phyloP scores from a whole-genome alignment of 2,797 vertebrate species.

The Myotis planiceps region DNA sequence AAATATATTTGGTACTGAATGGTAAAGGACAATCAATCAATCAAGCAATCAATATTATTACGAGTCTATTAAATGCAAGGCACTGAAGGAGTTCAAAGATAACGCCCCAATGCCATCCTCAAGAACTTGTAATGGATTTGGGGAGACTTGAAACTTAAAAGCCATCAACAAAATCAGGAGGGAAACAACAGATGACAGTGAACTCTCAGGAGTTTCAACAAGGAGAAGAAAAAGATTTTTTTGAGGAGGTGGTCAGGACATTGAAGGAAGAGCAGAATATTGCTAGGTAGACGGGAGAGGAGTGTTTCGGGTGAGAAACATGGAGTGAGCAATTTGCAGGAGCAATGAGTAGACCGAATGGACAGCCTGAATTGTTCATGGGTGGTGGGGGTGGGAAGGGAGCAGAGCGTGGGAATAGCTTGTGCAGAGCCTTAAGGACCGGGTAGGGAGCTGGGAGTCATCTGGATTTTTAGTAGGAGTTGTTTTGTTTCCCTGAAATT shows the following conservation, averaged over 20 bases:
- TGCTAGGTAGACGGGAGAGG: neutral
- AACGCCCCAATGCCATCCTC: neutral
- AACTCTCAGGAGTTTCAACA: neutral
- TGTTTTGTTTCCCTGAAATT: neutral
- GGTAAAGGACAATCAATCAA: neutral
- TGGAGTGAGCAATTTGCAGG: neutral
- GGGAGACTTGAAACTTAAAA: neutral
- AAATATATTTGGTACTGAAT: neutral
- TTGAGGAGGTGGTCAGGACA: neutral
- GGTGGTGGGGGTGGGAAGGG: accelerated
- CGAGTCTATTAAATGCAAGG: neutral
- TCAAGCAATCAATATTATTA: neutral
- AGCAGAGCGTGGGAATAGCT: neutral
- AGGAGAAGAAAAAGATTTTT: neutral
- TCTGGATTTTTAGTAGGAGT: neutral
- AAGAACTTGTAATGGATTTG: neutral
- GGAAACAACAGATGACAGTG: neutral
- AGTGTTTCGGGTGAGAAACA: neutral
- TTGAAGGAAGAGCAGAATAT: neutral
- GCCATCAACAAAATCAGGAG: neutral
- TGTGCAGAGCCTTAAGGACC: too few species aligned
- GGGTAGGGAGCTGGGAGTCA: neutral
- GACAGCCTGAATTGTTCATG: accelerated
- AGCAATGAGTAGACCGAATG: neutral
- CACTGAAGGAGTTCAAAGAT: neutral